Evolutionary conservation across 35 echinoderm and acorn worm genomes (phyloP).

Genomic region (Strongylocentrotus purpuratus): DNA sequence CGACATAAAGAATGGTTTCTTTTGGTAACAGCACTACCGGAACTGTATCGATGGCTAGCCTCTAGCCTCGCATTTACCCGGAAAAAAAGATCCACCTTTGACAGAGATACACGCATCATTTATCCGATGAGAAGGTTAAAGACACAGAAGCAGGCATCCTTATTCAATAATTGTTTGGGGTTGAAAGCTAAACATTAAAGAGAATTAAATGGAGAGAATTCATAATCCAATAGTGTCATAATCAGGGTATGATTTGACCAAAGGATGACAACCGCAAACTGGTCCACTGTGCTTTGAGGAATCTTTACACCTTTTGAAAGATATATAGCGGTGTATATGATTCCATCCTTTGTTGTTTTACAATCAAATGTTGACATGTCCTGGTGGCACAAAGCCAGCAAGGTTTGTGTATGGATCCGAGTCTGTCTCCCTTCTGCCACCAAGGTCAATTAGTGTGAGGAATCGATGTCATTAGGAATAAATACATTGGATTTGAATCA

Average conservation of each 20-base stretch:
- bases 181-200: too few relatives aligned
- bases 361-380: not conserved
- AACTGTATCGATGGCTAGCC: not conserved
- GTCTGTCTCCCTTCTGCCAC: not conserved
- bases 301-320: not conserved
- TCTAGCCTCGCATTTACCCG: not conserved
- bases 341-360: not conserved
- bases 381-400: not conserved
- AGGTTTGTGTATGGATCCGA: not conserved
- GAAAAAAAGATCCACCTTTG: not conserved
- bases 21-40: not conserved
- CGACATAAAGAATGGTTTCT: not conserved
- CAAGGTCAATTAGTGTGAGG: not conserved
- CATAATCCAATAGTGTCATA: not conserved
- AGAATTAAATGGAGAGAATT: not conserved
- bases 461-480: not conserved
- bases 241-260: not conserved
- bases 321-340: not conserved
- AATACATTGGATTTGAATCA: not conserved
- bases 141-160: not conserved
- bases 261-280: not conserved
- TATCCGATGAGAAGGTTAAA: not conserved
- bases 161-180: not conserved
- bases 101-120: not conserved
- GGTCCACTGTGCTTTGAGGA: not conserved